phyloP scores from a whole-genome alignment of 2,888 invertebrate species.

The Xylota sylvarum region DNA sequence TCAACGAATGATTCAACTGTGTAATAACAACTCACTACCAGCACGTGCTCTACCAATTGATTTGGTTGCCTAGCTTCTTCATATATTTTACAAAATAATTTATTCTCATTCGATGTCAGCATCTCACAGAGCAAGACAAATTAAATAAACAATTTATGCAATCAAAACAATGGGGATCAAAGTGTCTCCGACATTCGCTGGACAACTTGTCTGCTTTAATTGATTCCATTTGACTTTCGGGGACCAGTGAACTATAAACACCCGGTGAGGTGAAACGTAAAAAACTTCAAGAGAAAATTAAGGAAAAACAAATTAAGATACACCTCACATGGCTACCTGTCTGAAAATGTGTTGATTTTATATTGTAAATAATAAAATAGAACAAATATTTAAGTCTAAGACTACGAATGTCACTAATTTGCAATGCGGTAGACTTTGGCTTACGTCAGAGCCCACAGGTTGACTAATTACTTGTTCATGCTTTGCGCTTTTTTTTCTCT shows the following conservation, averaged over 20 bases:
- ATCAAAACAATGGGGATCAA: slow-evolving; percentile 60
- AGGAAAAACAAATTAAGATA: neutral
- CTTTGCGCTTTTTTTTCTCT: neutral
- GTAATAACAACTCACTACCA: slow-evolving; percentile 2
- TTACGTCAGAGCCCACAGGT: neutral
- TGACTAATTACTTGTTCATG: neutral
- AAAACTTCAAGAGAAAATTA: too few species aligned
- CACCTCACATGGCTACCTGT: neutral
- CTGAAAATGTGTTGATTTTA: neutral
- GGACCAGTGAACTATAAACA: slow-evolving; percentile 29
- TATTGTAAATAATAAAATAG: neutral
- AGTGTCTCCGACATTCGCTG: slow-evolving; percentile 6
- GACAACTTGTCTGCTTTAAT: slow-evolving; percentile 5
- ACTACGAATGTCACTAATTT: slow-evolving; percentile 15
- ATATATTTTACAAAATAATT: slow-evolving; percentile 34
- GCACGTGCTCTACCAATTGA: slow-evolving; percentile 43
- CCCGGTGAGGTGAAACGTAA: neutral
- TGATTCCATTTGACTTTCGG: slow-evolving; percentile 36
- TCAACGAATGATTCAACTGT: neutral
- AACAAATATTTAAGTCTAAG: slow-evolving; percentile 17
- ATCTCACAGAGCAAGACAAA: slow-evolving; percentile 45
- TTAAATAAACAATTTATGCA: slow-evolving; percentile 60
- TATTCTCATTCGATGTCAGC: slow-evolving; percentile 29
- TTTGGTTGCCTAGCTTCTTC: slow-evolving; percentile 6
- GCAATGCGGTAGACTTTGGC: slow-evolving; percentile 11